Evolutionary conservation across 2,888 invertebrate species (phyloP), one percentile per base, ranked within the genome.

Genomic region (Patella pellucida): DNA sequence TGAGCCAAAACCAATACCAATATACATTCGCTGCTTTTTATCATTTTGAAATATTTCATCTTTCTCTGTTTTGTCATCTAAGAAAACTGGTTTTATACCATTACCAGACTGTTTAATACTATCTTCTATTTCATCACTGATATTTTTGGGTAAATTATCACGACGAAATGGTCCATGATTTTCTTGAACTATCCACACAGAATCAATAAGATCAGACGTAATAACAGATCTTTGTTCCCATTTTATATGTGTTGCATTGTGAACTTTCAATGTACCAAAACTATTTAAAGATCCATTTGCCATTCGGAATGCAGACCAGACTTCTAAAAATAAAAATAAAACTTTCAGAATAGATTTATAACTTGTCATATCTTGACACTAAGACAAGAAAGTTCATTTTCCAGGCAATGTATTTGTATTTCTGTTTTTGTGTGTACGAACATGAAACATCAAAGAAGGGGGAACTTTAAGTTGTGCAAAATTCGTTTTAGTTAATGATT

Each of bases 281-380:
- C 84, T 81, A 71, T 80, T 81, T 16, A 56, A 68, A 27, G 79
- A 76, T 1, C 23, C 68, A 54, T 73, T 75, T 4, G 75, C 80
- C 9, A 82, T 75, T 52, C 80, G 79, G 41, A 85, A 84, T 0
- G 86, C 86, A 16, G 85, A 83, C 87, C 86, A 87, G 0, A 76
- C 68, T 23, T 80, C 82, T 80, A 76, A 9, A 75, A 75, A 68
- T 16, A 15, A 27, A 72, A 69, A 50, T 16, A 27, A 70, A 69
- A 52, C 15, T 52, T 50, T 50, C 14, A 51, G 15, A n/a, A 56
- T 41, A 41, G 41, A 41, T 41, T 41, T 1, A 41, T 41, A 7
- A 41, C 9, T 41, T 41, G 41, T 70, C 68, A n/a, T 19, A 62
- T 19, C 62, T 62, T 62, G 9, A 41, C 41, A 41, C 41, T 41